Base-by-base conservation (phyloP, 2,113 vertebrate species). In the Orientallactaga bullata region DNA sequence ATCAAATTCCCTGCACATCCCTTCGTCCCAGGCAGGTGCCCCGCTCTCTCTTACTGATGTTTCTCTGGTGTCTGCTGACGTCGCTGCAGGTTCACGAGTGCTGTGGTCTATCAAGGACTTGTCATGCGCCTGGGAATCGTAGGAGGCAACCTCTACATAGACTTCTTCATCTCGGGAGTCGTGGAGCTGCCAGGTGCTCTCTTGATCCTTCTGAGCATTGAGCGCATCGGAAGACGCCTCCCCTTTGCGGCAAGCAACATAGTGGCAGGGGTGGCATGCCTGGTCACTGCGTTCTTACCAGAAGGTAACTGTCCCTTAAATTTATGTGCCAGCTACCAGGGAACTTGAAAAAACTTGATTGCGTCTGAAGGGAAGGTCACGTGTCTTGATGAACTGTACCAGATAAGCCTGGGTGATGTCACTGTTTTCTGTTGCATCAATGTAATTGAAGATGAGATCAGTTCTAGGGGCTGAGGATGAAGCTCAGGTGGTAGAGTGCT, bases 91-190 rank as follows among this genome's bases (percentile, higher is more conserved):
- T 99, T 99, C 94, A 98, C 99, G 35, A 99, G 98, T 30, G 99
- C 99, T 0, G 98, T 99, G 95, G 98, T 99, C 3, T 99, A 99
- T 91, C 99, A 99, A 94, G 99, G 99, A 16, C 98, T 99, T 17
- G 98, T 99, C 93, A 99, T 99, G 99, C 99, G 99, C 58, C 97
- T 99, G 85, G 99, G 99, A 11, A 99, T 99, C 28, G 78, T 98
- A 0, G 98, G 99, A 74, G 99, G 99, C 97, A 99, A 99, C 60
- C 96, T 99, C 88, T 99, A 99, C 93, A 15, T 99, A 0, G 98
- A 99, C 94, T 99, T 99, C 97, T 98, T 99, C 88, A 98, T 99
- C 97, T 99, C 99, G 0, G 98, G 98, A 51, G 96, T 98, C 1
- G 98, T 99, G 96, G 99, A 99, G 94, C 98, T 99, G 84, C 99